Conservation (phyloP, 2,888 invertebrate genomes). For the Synanthedon vespiformis region DNA sequence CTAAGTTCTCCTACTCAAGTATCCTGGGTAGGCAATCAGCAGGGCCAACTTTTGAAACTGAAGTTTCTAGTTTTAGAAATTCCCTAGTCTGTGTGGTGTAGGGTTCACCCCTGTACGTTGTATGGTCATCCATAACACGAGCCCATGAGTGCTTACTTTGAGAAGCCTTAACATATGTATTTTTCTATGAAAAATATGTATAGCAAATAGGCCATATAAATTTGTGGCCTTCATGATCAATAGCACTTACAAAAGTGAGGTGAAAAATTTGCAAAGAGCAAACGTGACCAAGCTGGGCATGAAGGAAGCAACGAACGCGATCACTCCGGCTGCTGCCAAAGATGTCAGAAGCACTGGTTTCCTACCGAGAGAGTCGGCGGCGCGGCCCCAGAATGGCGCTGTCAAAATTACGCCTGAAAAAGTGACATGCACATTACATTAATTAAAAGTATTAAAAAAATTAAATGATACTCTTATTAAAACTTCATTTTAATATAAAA, state of each 20-base stretch:
- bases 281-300: slow-evolving; percentile 41
- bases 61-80: no score
- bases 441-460: no score
- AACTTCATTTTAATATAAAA: no score
- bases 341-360: slow-evolving; percentile 43
- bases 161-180: neutral
- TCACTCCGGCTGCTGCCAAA: slow-evolving; percentile 26
- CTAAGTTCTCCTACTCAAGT: no score
- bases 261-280: slow-evolving; percentile 38
- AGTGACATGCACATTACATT: no score
- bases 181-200: neutral
- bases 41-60: no score
- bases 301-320: slow-evolving; percentile 38
- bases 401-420: slow-evolving; percentile 48
- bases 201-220: neutral
- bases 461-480: no score
- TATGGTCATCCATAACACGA: no score
- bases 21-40: no score
- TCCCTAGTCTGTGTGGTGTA: no score
- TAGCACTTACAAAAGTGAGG: slow-evolving; percentile 51
- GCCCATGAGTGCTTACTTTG: no score
- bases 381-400: slow-evolving; percentile 54
- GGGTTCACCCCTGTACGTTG: no score
- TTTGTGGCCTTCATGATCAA: neutral
- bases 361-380: slow-evolving; percentile 44